Base-by-base conservation (phyloP, 1,140 invertebrate species). In the Aphaenogaster floridana region DNA sequence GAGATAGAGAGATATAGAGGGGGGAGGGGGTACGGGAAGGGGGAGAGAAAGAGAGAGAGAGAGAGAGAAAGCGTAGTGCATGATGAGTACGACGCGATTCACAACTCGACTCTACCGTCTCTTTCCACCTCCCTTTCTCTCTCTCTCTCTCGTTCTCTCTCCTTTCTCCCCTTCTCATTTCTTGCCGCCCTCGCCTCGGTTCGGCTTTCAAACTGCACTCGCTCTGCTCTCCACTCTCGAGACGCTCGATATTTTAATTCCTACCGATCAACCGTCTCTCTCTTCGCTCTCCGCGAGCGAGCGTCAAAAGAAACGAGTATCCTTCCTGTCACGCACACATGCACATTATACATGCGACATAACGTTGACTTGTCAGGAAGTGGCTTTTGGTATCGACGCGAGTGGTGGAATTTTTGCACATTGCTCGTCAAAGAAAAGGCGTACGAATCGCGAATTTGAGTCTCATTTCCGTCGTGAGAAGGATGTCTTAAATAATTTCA, bases 161-260 rank as follows among this genome's bases (percentile, higher is more conserved):
- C 36, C 57, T 66, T 69, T 48, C 48, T 6, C 48, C 57, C 63
- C 48, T 6, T 54, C 57, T 59, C 13, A 36, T 17, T 15, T 28
- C 69, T n/a, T 28, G 79, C 52, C 21, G 39, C 79, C 79, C 79
- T 71, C 66, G 21, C 77, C n/a, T 13, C 50, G 15, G 2, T 45
- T 50, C 42, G 48, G 21, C 36, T 57, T 80, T 57, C 79, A 39
- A 59, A 50, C 66, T 72, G 79, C 64, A 71, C 39, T 81, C 86
- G 68, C 59, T 89, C 68, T 59, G 39, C 68, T 63, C 68, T 88
- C 15, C 54, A 9, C 36, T 79, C 28, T 88, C 87, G 64, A 89
- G 72, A 88, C 87, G 88, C 87, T 89, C 88, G 87, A 86, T 89
- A 88, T 89, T 89, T 89, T 89, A 89, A 89, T 89, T 88, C 88